Conservation (phyloP, 1,140 invertebrate genomes). For the Drosophila bocki region DNA sequence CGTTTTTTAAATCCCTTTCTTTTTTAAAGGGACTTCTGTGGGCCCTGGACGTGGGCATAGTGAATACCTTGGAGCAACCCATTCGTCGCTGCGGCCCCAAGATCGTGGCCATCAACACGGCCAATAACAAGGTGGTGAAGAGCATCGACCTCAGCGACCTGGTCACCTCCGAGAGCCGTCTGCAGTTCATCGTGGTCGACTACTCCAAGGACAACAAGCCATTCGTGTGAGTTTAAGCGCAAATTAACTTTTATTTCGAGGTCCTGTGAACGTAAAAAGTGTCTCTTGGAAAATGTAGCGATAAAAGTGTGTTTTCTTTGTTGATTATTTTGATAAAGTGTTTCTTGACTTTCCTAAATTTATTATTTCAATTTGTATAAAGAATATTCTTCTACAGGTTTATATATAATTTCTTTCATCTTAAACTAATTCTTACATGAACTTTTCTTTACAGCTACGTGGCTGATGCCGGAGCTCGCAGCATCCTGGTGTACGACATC, state of each 20-base stretch:
- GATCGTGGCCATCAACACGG: conserved; percentile 88
- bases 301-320: background rate
- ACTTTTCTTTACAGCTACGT: conserved; percentile 81
- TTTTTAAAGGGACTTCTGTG: conserved; percentile 87
- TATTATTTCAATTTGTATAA: no score
- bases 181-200: conserved; percentile 88
- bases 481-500: conserved; percentile 88
- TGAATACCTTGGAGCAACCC: conserved; percentile 88
- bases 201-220: conserved; percentile 82
- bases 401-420: background rate
- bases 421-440: background rate
- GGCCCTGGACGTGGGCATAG: conserved; percentile 89
- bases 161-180: conserved; percentile 86
- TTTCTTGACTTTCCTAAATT: background rate
- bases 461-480: conserved; percentile 87
- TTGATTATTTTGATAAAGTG: background rate
- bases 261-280: background rate
- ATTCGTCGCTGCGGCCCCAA: conserved; percentile 88
- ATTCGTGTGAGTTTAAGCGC: conserved; percentile 74
- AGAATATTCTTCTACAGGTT: no score
- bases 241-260: background rate
- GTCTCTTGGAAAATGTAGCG: background rate
- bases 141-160: conserved; percentile 87
- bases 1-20: background rate
- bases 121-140: conserved; percentile 87